Evolutionary conservation across 2,888 invertebrate genomes (phyloP).

Genomic region (Capitulum mitella): DNA sequence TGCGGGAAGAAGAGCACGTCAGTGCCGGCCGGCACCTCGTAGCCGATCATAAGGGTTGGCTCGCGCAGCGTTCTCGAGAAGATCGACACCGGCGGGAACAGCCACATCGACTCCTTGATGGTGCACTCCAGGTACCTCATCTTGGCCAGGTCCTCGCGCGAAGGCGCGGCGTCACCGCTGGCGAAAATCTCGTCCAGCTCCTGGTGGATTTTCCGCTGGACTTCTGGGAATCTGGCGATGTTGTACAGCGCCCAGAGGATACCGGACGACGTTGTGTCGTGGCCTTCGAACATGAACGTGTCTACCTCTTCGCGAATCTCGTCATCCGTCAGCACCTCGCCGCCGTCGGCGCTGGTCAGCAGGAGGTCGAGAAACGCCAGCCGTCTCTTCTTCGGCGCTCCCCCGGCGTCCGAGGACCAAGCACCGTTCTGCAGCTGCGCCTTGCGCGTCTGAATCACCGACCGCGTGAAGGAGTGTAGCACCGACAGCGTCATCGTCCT

Average conservation of each 20-base stretch:
- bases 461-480: conserved; percentile 55
- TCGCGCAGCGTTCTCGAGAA: conserved; percentile 40
- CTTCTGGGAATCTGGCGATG: conserved; percentile 68
- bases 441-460: conserved; percentile 38
- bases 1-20: conserved; percentile 43
- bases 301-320: conserved; percentile 43
- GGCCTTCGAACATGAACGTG: conserved; percentile 63
- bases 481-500: conserved; percentile 51
- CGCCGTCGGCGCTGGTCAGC: conserved; percentile 66
- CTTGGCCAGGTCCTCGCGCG: conserved; percentile 29
- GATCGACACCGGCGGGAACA: conserved; percentile 44
- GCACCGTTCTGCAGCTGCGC: neutral
- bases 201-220: conserved; percentile 55
- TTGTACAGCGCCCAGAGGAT: conserved; percentile 78
- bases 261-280: conserved; percentile 76
- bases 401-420: too few relatives aligned
- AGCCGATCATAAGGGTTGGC: conserved; percentile 38
- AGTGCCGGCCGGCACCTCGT: conserved; percentile 43
- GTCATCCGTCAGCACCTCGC: conserved; percentile 48
- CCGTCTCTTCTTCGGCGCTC: conserved; percentile 49
- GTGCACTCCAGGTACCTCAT: conserved; percentile 44
- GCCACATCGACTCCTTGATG: conserved; percentile 44
- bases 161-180: conserved; percentile 36
- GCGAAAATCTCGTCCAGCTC: conserved; percentile 48
- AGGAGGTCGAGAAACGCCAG: conserved; percentile 82